phyloP scores from a whole-genome alignment of 2,888 invertebrate genomes.

The Volucella inanis region DNA sequence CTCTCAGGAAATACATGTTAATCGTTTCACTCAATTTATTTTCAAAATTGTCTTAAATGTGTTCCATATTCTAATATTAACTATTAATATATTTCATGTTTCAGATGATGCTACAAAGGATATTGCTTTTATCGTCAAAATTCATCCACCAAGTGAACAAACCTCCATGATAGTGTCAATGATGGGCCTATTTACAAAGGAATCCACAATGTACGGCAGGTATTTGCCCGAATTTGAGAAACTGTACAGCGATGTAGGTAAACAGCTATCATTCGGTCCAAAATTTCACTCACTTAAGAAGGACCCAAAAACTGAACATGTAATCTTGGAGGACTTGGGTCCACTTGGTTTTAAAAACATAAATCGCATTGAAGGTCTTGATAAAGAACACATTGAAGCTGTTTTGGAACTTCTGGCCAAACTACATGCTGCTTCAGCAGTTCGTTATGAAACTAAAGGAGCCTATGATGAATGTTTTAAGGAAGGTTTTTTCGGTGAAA shows the following conservation, averaged over 20 bases:
- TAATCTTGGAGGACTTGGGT: constrained; percentile 80
- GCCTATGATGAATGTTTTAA: constrained; percentile 63
- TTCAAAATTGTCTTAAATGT: too few relatives aligned
- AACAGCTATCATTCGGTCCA: constrained; percentile 78
- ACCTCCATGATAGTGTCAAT: constrained; percentile 58
- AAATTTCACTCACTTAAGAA: constrained; percentile 78
- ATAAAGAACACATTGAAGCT: constrained; percentile 77
- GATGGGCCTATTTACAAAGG: constrained; percentile 80
- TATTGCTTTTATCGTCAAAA: constrained; percentile 79
- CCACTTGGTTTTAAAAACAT: constrained; percentile 79
- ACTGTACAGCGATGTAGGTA: constrained; percentile 78
- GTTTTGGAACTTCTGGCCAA: constrained; percentile 79
- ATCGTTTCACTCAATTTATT: too few relatives aligned
- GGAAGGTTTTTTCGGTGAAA: constrained; percentile 71
- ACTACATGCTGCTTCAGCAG: constrained; percentile 80
- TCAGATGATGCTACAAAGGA: constrained; percentile 75
- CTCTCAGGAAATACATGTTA: too few relatives aligned
- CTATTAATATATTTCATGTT: neutral
- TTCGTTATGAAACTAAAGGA: constrained; percentile 76
- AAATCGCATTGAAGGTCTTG: constrained; percentile 78
- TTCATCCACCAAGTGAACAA: constrained; percentile 76
- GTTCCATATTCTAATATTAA: neutral
- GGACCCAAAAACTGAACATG: constrained; percentile 77
- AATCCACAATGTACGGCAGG: constrained; percentile 79
- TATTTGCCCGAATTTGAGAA: constrained; percentile 79